A percentile compares a stretch with the other conserved stretches of the same genome.
These are phyloP conservation scores for Columbina picui DNA, from an alignment of 2,113 vertebrate genomes.

Conservation along the genomic window DNA sequence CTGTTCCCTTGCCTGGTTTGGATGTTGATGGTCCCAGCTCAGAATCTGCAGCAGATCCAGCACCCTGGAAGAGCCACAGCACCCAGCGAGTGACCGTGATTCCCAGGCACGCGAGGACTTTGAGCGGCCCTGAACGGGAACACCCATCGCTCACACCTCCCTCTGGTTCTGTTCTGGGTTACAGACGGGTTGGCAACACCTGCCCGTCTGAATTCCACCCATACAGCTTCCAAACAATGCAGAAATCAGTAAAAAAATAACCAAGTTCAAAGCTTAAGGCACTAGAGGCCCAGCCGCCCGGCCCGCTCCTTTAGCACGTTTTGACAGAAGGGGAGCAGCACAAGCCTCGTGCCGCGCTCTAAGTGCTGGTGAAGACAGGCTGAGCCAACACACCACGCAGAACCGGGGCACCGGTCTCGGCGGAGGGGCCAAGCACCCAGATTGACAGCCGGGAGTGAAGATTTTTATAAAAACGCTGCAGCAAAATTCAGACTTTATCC, in stretches of 20 bases:
- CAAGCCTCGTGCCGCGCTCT: background rate
- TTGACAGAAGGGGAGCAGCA: background rate
- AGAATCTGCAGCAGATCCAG: background rate
- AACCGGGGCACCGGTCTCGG: background rate
- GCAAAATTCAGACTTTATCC: background rate
- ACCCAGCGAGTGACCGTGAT: accelerated
- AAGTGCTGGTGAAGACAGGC: background rate
- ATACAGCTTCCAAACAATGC: background rate
- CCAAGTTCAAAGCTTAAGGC: background rate
- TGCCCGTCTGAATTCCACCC: background rate
- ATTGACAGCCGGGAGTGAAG: background rate
- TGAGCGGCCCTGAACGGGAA: background rate
- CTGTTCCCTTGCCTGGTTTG: background rate
- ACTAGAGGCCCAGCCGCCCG: background rate
- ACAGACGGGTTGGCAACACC: background rate
- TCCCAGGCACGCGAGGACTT: background rate
- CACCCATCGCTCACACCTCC: background rate
- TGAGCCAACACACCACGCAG: background rate
- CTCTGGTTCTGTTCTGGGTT: background rate
- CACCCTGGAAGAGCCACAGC: background rate
- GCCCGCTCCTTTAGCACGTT: background rate
- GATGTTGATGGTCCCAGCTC: background rate
- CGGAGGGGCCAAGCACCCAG: background rate
- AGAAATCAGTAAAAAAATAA: background rate
- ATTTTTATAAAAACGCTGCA: background rate